A percentile compares a stretch with the other conserved stretches of the same genome.
Conservation (phyloP, 2,888 invertebrate genomes). For the Callinectes sapidus region DNA sequence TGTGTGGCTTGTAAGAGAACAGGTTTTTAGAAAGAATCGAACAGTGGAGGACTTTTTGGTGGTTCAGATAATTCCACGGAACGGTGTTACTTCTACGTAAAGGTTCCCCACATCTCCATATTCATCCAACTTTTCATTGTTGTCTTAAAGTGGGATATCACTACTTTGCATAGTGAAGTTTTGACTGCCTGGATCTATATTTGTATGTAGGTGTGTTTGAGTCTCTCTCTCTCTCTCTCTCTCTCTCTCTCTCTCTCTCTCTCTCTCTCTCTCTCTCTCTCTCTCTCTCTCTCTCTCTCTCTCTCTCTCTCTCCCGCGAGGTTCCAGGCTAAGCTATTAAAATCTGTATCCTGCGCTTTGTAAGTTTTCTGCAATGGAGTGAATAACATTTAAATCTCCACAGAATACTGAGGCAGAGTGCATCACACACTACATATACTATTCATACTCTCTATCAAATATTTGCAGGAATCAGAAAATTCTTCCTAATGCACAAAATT, state of each 20-base stretch:
- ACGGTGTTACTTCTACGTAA: not conserved
- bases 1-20: constrained; percentile 6
- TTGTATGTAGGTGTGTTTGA: not conserved
- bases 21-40: not conserved
- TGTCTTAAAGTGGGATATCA: not conserved
- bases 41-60: not conserved
- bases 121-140: constrained; percentile 2
- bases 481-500: not conserved
- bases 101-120: constrained; percentile 7
- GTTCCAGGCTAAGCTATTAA: not conserved
- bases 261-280: constrained; percentile 25
- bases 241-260: not conserved
- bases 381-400: not conserved
- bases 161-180: constrained; percentile 14
- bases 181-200: not conserved
- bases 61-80: not conserved
- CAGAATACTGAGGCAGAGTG: not conserved
- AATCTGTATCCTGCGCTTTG: not conserved
- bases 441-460: not conserved
- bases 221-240: not conserved
- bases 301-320: not conserved
- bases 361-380: not conserved
- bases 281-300: constrained; percentile 21
- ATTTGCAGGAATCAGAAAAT: not conserved
- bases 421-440: not conserved